Percentiles rank a stretch among this genome's conserved stretches.
phyloP scores from a whole-genome alignment of 2,888 invertebrate species.

The Nomada ruficornis region DNA sequence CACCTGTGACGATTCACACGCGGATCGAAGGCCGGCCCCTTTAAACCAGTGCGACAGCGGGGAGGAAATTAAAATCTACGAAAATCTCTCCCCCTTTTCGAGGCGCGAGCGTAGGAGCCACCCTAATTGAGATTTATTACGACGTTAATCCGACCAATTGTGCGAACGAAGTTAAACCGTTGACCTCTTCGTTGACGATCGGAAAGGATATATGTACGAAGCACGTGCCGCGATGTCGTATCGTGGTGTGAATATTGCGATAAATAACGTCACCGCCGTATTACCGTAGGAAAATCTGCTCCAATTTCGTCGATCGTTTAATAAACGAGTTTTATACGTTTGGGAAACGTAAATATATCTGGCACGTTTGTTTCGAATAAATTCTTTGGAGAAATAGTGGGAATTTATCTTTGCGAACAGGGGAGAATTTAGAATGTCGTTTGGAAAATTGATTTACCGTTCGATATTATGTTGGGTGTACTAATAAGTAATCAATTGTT shows the following conservation, averaged over 20 bases:
- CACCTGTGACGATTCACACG: constrained; percentile 32
- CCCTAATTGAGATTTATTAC: constrained; percentile 81
- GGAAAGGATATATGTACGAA: constrained; percentile 48
- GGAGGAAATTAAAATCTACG: constrained; percentile 50
- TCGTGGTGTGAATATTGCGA: background rate
- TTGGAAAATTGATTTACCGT: no score
- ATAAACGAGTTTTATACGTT: background rate
- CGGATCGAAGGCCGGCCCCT: constrained; percentile 4
- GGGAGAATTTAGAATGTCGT: no score
- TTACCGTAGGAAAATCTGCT: constrained; percentile 30
- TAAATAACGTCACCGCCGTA: constrained; percentile 37
- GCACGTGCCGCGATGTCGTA: constrained; percentile 72
- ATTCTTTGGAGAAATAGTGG: background rate
- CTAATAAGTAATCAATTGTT: no score
- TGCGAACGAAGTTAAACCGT: constrained; percentile 81
- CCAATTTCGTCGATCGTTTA: constrained; percentile 7
- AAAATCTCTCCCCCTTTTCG: constrained; percentile 50
- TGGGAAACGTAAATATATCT: background rate
- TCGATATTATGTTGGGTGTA: no score
- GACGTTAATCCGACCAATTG: constrained; percentile 81
- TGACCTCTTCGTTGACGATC: constrained; percentile 77
- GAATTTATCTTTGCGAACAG: background rate
- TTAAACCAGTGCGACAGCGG: background rate
- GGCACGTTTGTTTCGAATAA: background rate
- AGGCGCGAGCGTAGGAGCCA: constrained; percentile 55